A percentile compares a stretch with the other conserved stretches of the same genome.
Conservation (phyloP, 2,888 invertebrate species). For the Ophion ventricosus region DNA sequence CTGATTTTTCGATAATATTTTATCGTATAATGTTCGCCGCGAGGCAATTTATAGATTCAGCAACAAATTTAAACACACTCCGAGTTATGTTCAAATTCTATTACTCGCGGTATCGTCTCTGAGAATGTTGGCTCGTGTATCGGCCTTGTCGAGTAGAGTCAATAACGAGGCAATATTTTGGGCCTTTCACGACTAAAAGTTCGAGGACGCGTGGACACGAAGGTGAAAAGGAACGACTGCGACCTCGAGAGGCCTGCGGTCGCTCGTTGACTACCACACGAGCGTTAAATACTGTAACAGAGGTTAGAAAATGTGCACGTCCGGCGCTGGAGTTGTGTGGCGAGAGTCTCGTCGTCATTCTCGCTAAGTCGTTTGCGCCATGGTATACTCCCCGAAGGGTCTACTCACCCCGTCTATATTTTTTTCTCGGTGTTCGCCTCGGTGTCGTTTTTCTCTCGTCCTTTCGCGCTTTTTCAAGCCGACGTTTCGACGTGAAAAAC, state of each 20-base stretch:
- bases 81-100: constrained; percentile 19
- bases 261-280: constrained; percentile 9
- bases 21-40: not conserved
- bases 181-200: constrained; percentile 6
- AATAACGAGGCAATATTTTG: constrained; percentile 35
- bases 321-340: constrained; percentile 16
- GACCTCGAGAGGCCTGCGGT: constrained; percentile 49
- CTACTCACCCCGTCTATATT: not conserved
- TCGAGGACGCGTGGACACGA: constrained; percentile 36
- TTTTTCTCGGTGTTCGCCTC: not conserved
- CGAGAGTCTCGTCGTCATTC: constrained; percentile 28
- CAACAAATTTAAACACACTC: constrained; percentile 18
- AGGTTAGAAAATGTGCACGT: constrained; percentile 47
- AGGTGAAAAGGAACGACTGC: constrained; percentile 31
- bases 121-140: constrained; percentile 2
- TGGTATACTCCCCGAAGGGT: constrained; percentile 16
- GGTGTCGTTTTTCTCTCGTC: constrained; percentile 33
- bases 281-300: constrained; percentile 24
- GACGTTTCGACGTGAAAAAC: constrained; percentile 15
- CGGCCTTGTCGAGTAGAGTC: not conserved
- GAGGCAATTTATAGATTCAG: constrained; percentile 18
- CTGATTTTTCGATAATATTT: not conserved
- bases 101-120: constrained; percentile 14
- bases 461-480: constrained; percentile 34
- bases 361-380: constrained; percentile 43